A percentile compares a stretch with the other conserved stretches of the same genome.
Conservation (phyloP, 1,140 invertebrate genomes). For the Aphaenogaster floridana region DNA sequence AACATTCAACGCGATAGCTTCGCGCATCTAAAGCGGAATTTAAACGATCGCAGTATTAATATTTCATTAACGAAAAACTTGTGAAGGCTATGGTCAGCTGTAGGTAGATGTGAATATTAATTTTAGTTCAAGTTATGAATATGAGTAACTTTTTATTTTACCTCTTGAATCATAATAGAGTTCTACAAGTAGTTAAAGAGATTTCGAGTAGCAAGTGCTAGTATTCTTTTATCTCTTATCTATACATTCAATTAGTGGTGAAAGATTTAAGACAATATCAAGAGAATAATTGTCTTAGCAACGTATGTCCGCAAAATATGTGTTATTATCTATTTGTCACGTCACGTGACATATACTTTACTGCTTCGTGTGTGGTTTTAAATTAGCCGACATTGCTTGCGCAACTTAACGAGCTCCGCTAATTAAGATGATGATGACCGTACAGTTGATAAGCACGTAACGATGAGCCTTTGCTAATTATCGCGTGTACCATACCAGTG, state of each 20-base stretch:
- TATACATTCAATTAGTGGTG: not conserved
- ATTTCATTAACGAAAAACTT: constrained; percentile 2
- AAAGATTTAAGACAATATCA: not conserved
- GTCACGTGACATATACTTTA: not conserved
- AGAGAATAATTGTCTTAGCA: not conserved
- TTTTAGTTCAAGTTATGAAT: not conserved
- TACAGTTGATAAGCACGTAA: constrained; percentile 59
- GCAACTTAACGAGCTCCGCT: constrained; percentile 28
- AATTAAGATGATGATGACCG: constrained; percentile 55
- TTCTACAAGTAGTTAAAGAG: not conserved
- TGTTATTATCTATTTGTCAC: constrained; percentile 37
- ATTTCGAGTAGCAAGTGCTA: not conserved
- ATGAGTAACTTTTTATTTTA: not conserved
- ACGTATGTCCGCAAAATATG: not conserved
- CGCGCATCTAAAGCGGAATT: not conserved
- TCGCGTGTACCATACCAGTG: constrained; percentile 29
- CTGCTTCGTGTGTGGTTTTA: constrained; percentile 11
- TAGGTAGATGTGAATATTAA: not conserved
- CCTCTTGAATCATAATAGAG: not conserved
- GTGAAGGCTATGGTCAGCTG: not conserved
- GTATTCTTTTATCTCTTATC: not conserved
- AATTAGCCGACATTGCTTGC: constrained; percentile 20
- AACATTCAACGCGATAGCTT: not conserved
- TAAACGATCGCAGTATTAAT: constrained; percentile 17
- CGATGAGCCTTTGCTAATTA: constrained; percentile 51